Percentiles rank a stretch among this genome's conserved stretches.
phyloP scores from a whole-genome alignment of 1,140 invertebrate genomes.

The Drosophila busckii region DNA sequence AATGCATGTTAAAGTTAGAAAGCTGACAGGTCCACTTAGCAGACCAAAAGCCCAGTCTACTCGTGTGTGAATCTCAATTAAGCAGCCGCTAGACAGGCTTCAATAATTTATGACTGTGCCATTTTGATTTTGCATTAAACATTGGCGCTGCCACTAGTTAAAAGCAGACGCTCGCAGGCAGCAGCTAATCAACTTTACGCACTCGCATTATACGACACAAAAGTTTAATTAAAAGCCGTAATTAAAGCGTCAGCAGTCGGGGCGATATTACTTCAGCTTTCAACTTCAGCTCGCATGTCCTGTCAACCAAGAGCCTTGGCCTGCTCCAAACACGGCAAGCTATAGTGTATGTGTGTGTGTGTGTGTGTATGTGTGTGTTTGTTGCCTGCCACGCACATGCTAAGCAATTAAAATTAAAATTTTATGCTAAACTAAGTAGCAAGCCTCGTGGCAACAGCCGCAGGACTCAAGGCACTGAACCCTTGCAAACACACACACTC shows the following conservation, averaged over 20 bases:
- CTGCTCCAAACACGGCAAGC: no score
- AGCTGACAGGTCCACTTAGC: no score
- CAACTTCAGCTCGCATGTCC: conserved; percentile 20
- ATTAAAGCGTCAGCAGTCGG: conserved; percentile 31
- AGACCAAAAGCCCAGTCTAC: no score
- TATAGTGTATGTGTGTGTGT: no score
- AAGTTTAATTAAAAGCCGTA: conserved; percentile 76
- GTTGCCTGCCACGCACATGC: conserved; percentile 67
- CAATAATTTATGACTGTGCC: conserved; percentile 18
- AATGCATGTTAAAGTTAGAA: no score
- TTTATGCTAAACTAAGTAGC: conserved; percentile 75
- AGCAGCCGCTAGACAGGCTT: not conserved
- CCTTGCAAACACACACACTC: not conserved
- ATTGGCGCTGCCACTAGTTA: conserved; percentile 54
- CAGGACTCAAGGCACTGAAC: conserved; percentile 7
- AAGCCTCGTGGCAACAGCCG: conserved; percentile 40
- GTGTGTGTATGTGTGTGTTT: no score
- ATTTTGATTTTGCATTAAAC: conserved; percentile 46
- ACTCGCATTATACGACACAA: conserved; percentile 59
- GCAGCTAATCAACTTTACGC: conserved; percentile 71
- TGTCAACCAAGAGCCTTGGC: conserved; percentile 29
- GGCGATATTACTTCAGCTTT: not conserved
- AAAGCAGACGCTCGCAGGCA: not conserved
- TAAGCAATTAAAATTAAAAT: conserved; percentile 77
- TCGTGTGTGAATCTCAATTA: no score